These are phyloP conservation scores for Achlya flavicornis DNA, from an alignment of 2,888 invertebrate species.

Conservation along the genomic window DNA sequence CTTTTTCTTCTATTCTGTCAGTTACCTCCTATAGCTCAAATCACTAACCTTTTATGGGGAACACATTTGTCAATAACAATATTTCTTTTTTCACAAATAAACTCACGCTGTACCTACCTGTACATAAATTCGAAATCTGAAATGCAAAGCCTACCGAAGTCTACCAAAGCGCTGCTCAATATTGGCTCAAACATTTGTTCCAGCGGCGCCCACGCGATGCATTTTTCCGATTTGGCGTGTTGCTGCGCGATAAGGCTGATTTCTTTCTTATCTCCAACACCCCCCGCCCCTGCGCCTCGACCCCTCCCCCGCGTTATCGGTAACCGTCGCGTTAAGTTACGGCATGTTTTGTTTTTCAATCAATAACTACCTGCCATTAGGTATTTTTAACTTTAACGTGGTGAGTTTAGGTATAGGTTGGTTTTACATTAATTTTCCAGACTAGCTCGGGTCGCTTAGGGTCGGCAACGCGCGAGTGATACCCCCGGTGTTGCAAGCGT, in stretches of 20 bases:
- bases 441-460: no score
- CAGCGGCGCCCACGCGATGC: slow-evolving; percentile 50
- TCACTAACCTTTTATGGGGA: no score
- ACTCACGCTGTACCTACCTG: no score
- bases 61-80: no score
- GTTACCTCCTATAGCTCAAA: no score
- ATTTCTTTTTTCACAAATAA: no score
- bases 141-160: neutral
- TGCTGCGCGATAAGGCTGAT: slow-evolving; percentile 62
- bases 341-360: slow-evolving; percentile 47
- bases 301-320: slow-evolving; percentile 44
- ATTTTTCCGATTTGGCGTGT: slow-evolving; percentile 66
- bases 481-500: no score
- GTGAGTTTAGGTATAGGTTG: no score
- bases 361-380: slow-evolving; percentile 35
- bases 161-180: slow-evolving; percentile 13
- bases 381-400: slow-evolving; percentile 2
- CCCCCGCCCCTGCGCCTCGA: slow-evolving; percentile 25
- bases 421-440: no score
- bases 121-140: no score
- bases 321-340: slow-evolving; percentile 39
- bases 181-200: slow-evolving; percentile 19
- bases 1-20: no score
- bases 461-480: no score
- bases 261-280: slow-evolving; percentile 55